A percentile compares a stretch with the other conserved stretches of the same genome.
Evolutionary conservation across 2,113 vertebrate genomes (phyloP).

Genomic region (Neomonachus schauinslandi): DNA sequence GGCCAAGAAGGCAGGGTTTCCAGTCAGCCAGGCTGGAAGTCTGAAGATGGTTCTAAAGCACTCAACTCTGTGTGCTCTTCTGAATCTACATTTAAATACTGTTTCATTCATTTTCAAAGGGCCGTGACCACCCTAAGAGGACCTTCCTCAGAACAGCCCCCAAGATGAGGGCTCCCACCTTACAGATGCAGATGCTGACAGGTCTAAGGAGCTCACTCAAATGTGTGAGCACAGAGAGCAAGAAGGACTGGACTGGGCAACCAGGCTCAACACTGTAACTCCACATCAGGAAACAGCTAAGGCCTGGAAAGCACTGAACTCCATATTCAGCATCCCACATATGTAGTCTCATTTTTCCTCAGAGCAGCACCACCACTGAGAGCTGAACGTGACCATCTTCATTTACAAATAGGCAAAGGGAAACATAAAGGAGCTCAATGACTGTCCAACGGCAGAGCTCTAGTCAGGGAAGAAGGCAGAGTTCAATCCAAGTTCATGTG

Average conservation of each 20-base stretch:
- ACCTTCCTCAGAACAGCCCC: neutral
- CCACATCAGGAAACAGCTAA: neutral
- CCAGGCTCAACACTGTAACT: neutral
- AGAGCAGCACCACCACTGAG: neutral
- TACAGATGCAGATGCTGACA: neutral
- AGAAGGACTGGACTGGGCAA: no score
- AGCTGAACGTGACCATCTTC: neutral
- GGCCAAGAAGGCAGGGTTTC: neutral
- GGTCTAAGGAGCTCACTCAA: neutral
- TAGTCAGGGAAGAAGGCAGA: neutral
- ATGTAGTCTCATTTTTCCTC: neutral
- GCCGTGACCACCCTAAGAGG: neutral
- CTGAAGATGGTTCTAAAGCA: neutral
- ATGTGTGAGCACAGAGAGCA: neutral
- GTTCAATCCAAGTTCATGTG: neutral
- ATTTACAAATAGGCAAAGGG: neutral
- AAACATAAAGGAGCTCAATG: neutral
- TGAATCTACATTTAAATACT: neutral
- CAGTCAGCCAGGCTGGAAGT: neutral
- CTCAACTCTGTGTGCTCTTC: neutral
- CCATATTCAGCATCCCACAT: neutral
- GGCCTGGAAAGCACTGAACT: neutral
- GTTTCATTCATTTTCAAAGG: no score
- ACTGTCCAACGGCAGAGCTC: neutral
- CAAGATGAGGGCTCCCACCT: neutral